These are phyloP conservation scores for Cacatua alba DNA, from an alignment of 2,113 vertebrate species.

Conservation along the genomic window DNA sequence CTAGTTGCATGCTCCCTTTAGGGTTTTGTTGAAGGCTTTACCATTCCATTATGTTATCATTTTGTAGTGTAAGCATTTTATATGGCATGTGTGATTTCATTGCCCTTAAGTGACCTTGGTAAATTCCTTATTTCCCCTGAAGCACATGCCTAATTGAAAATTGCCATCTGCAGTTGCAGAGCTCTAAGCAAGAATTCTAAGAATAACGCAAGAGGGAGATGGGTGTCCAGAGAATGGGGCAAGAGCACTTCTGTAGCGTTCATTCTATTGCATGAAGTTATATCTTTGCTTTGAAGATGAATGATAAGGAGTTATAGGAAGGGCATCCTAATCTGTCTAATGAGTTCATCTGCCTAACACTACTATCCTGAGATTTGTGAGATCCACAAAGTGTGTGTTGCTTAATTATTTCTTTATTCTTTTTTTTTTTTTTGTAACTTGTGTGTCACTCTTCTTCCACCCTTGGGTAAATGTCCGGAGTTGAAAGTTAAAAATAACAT, in stretches of 20 bases:
- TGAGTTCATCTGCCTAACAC: background rate
- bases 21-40: constrained; percentile 58
- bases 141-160: constrained; percentile 68
- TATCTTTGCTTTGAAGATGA: background rate
- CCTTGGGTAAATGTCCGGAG: background rate
- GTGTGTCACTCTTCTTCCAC: background rate
- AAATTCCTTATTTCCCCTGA: constrained; percentile 71
- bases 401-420: background rate
- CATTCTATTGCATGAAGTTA: background rate
- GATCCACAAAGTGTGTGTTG: background rate
- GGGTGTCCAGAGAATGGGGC: background rate
- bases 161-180: constrained; percentile 49
- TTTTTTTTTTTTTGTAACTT: background rate
- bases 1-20: constrained; percentile 50
- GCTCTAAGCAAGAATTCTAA: background rate
- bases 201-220: background rate
- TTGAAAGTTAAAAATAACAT: background rate
- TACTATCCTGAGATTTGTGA: background rate
- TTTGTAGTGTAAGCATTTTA: constrained; percentile 63
- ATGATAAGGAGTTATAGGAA: background rate
- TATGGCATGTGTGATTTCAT: constrained; percentile 61
- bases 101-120: constrained; percentile 71
- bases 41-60: constrained; percentile 64
- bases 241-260: background rate
- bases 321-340: background rate